phyloP scores from a whole-genome alignment of 2,113 vertebrate species.

The Lagopus leucura region DNA sequence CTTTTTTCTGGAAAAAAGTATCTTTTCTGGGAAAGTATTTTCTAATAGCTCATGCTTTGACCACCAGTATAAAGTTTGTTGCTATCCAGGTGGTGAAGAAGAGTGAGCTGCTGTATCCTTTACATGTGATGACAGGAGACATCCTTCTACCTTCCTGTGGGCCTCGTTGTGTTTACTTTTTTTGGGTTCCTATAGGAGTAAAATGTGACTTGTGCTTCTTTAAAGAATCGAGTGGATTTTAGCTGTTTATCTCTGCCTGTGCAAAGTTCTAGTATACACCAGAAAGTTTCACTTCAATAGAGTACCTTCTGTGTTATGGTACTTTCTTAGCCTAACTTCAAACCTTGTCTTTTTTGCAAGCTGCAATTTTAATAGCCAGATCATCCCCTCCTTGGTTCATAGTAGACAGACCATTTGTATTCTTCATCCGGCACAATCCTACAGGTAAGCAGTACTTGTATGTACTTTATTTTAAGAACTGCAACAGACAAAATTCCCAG shows the following conservation, averaged over 20 bases:
- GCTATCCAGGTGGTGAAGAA: background rate
- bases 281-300: background rate
- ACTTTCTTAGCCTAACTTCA: background rate
- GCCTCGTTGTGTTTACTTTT: background rate
- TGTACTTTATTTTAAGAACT: background rate
- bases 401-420: slow-evolving; percentile 92
- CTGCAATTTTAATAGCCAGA: slow-evolving; percentile 90
- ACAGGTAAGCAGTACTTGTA: slow-evolving; percentile 83
- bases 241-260: background rate
- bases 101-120: background rate
- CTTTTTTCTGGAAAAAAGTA: background rate
- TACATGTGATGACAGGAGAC: background rate
- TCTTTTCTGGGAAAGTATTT: background rate
- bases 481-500: background rate
- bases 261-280: background rate
- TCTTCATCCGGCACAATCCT: slow-evolving; percentile 91
- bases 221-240: background rate
- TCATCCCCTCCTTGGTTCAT: slow-evolving; percentile 93
- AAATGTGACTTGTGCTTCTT: background rate
- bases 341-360: slow-evolving; percentile 63
- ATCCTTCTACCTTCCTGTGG: background rate
- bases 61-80: background rate
- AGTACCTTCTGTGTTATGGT: background rate
- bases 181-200: background rate
- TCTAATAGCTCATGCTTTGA: background rate